A percentile compares a stretch with the other conserved stretches of the same genome.
Evolutionary conservation across 1,140 invertebrate species (phyloP).

Genomic region (Xylocopa sonorina): DNA sequence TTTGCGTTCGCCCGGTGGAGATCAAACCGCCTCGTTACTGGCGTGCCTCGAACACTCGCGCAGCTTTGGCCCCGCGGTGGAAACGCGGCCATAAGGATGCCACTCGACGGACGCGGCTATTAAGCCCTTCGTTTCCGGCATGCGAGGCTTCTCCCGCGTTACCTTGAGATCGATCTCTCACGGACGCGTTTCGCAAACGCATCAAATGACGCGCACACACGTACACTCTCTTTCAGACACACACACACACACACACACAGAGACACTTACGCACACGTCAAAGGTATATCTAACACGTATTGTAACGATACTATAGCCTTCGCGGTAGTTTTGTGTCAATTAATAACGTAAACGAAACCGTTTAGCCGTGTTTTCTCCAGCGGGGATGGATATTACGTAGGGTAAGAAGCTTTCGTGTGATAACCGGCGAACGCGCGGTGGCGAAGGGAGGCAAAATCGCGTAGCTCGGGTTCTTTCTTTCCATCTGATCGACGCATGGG

Average conservation of each 20-base stretch:
- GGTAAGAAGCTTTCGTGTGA: slow-evolving; percentile 66
- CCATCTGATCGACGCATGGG: slow-evolving; percentile 9
- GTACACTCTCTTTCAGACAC: background rate
- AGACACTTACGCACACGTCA: slow-evolving; percentile 4
- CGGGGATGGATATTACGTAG: slow-evolving; percentile 39
- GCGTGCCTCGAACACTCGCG: background rate
- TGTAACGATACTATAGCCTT: slow-evolving; percentile 53
- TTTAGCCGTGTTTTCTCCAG: slow-evolving; percentile 59
- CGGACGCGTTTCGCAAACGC: slow-evolving; percentile 28
- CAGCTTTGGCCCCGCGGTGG: background rate
- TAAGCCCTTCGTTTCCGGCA: slow-evolving; percentile 14
- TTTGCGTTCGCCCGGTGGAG: background rate
- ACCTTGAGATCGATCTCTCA: slow-evolving; percentile 29
- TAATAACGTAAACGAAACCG: slow-evolving; percentile 66
- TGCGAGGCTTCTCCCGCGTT: slow-evolving; percentile 15
- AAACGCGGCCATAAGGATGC: background rate
- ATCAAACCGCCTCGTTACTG: slow-evolving; percentile 6
- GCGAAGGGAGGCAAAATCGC: background rate
- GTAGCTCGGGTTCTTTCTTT: slow-evolving; percentile 3
- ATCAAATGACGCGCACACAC: background rate
- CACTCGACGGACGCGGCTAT: background rate
- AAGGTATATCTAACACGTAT: slow-evolving; percentile 51
- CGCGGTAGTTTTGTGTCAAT: slow-evolving; percentile 71
- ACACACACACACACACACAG: background rate
- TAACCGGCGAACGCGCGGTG: slow-evolving; percentile 43